Base-by-base conservation (phyloP, 2,113 vertebrate species). In the Periophthalmus modestus region DNA sequence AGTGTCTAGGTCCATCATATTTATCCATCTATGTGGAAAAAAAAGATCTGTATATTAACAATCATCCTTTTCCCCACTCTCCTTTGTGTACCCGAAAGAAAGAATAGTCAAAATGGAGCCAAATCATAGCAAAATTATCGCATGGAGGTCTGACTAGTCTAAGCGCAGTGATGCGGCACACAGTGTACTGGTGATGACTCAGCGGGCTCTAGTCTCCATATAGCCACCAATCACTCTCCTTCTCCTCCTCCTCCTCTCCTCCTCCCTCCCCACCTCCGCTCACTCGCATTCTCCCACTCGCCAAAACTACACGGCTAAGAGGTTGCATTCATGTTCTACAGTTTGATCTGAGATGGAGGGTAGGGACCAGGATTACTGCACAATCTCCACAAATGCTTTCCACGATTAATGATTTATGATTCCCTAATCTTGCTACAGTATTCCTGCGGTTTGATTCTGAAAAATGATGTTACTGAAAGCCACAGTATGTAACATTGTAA, bases 161-260 rank as follows among this genome's bases (percentile, higher is more conserved):
- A 91, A 91, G 90, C 89, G 90, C 92, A 93, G 88, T 90, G 90
- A 91, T 93, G 90, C 92, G 86, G 93, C 87, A 92, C 92, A 91
- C 83, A 89, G 88, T 93, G 92, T 93, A 77, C 91, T 86, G 83
- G 87, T 90, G 93, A 92, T 94, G 93, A 94, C 88, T 94, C 93
- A 94, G 93, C 91, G 89, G 88, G 82, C 89, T 89, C 62, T 39
- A 65, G 62, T 65, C 91, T 89, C 76, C 90, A 91, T 92, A 93
- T 93, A 93, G 90, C 91, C 86, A 89, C 91, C 89, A 91, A 86
- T 93, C 86, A 85, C 80, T 90, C 81, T 78, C 73, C 69, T 74
- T 66, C 74, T 71, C 33, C 79, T 62, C 66, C 74, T 72, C 54
- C 10, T 59, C 52, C 68, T 71, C 69, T 74, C 10, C 24, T 57